Base-by-base conservation (phyloP, 2,888 invertebrate genomes). In the Caenorhabditis sp. region DNA sequence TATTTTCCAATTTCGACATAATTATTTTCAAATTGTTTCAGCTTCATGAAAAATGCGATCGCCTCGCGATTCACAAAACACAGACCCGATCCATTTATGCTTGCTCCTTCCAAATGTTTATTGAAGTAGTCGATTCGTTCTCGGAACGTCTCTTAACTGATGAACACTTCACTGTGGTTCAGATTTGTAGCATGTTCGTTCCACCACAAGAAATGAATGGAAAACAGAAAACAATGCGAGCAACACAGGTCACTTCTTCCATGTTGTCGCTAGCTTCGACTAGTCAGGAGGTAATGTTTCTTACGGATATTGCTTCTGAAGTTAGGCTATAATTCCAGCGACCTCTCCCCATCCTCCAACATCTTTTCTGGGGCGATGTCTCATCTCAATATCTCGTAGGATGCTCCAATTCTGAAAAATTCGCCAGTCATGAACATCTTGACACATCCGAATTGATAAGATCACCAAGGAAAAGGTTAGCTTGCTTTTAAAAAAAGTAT, bases 311-410 rank as follows among this genome's bases (percentile, higher is more conserved):
- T 17, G 4, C 5, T 50, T n/a, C 50, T n/a, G n/a, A n/a, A n/a
- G n/a, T n/a, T n/a, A n/a, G n/a, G n/a, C n/a, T n/a, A n/a, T n/a
- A n/a, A 50, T 50, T 50, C 12, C 69, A 76, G 12, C 53, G 66
- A 20, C 71, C 80, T 27, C 64, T 80, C 21, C 80, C 80, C 12
- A 67, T 80, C 14, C 68, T 80, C 20, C 74, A 80, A 57, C 80
- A 80, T 52, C 65, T 80, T 4, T 80, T 78, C 50, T 80, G 77
- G 78, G 80, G 80, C 14, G 80, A 80, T 61, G 54, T 52, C 12
- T 23, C 62, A 12, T 43, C 43, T 5, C 7, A 43, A 7, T 43
- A 17, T 43, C 14, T 61, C 2, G 54, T n/a, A 3, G 54, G 23
- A 23, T 12, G n/a, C 10, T 23, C 23, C 2, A 8, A 8, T 31